Evolutionary conservation across 2,888 invertebrate genomes (phyloP).

Genomic region (Oscheius myriophilus): DNA sequence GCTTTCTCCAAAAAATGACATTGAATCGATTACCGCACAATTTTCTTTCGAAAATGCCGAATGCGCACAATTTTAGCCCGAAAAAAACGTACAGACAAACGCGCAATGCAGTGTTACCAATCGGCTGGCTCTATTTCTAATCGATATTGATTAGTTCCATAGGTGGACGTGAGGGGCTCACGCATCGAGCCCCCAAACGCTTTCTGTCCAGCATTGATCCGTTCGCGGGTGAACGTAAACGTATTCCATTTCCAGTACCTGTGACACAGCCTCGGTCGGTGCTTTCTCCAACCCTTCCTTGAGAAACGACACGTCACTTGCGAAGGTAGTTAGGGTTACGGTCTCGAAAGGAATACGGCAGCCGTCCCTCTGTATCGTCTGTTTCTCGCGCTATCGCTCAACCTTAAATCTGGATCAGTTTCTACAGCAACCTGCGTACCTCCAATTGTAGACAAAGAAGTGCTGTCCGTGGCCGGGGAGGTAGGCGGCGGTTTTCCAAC

Average conservation of each 20-base stretch:
- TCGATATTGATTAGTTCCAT: no score
- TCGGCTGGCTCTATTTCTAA: no score
- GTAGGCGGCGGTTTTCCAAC: slow-evolving; percentile 59
- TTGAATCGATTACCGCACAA: no score
- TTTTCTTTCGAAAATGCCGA: no score
- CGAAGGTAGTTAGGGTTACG: slow-evolving; percentile 67
- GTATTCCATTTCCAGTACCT: slow-evolving; percentile 37
- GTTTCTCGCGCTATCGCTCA: slow-evolving; percentile 66
- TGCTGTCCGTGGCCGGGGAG: slow-evolving; percentile 67
- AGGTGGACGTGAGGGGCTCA: no score
- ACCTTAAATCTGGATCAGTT: slow-evolving; percentile 46
- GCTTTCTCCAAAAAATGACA: no score
- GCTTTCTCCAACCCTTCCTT: slow-evolving; percentile 55
- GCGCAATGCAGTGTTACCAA: no score
- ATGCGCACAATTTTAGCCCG: no score
- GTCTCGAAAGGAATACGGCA: slow-evolving; percentile 66
- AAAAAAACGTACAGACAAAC: no score
- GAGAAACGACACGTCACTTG: slow-evolving; percentile 53
- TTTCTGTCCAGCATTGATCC: no score
- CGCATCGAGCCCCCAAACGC: no score
- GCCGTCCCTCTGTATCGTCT: slow-evolving; percentile 61
- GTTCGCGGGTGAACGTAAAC: no score
- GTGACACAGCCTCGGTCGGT: slow-evolving; percentile 60
- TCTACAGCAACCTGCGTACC: slow-evolving; percentile 9
- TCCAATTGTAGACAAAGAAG: slow-evolving; percentile 61